phyloP scores from a whole-genome alignment of 2,888 invertebrate species.

The Anorthoa munda region DNA sequence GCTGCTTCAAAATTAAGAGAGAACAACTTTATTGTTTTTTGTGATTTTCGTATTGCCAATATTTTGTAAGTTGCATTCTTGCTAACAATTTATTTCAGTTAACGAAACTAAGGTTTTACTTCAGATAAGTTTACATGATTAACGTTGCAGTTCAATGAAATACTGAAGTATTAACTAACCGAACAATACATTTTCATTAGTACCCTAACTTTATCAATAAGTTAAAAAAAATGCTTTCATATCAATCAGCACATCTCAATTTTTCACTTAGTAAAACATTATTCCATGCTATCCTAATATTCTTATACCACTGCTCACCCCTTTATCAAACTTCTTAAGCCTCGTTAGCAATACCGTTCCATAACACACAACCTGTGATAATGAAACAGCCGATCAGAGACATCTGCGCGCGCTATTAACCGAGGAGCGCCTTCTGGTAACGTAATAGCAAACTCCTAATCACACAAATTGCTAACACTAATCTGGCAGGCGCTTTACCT shows the following conservation, averaged over 20 bases:
- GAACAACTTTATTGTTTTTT: slow-evolving; percentile 4
- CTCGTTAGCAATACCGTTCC: slow-evolving; percentile 54
- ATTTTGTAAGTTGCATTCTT: not conserved
- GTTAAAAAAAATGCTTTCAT: no score
- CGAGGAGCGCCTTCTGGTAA: slow-evolving; percentile 72
- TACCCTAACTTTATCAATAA: not conserved
- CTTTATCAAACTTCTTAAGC: slow-evolving; percentile 37
- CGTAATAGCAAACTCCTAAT: slow-evolving; percentile 76
- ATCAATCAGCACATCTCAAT: not conserved
- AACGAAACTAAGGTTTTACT: not conserved
- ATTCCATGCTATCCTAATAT: no score
- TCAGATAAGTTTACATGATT: not conserved
- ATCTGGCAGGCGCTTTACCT: slow-evolving; percentile 72
- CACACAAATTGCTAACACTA: slow-evolving; percentile 76
- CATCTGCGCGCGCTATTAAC: slow-evolving; percentile 72
- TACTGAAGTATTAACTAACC: not conserved
- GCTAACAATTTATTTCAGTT: not conserved
- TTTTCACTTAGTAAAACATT: not conserved
- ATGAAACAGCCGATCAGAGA: slow-evolving; percentile 70
- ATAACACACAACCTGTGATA: slow-evolving; percentile 67
- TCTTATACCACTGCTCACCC: slow-evolving; percentile 16
- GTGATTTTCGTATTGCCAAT: not conserved
- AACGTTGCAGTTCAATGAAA: not conserved
- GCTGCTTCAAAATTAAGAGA: not conserved
- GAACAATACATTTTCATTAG: not conserved